phyloP scores from a whole-genome alignment of 2,888 invertebrate genomes.

The Polylopha cassiicola region DNA sequence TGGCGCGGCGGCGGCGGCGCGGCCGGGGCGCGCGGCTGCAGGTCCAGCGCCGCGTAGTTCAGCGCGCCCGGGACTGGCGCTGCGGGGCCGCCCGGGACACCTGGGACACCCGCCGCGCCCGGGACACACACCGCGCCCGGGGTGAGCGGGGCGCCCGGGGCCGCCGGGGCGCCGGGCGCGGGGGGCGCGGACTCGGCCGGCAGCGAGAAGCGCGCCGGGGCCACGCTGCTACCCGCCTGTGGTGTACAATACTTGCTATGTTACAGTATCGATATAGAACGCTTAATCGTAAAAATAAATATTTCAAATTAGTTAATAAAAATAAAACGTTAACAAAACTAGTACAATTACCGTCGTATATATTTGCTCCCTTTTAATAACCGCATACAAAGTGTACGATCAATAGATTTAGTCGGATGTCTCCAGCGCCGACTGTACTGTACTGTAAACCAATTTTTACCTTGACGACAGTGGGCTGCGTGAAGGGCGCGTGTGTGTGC shows the following conservation, averaged over 20 bases:
- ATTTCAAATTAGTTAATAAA: too few species aligned
- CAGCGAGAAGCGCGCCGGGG: constrained; percentile 26
- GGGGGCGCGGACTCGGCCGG: constrained; percentile 29
- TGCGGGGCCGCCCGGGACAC: constrained; percentile 16
- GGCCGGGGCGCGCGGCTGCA: constrained; percentile 52
- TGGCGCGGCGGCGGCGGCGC: constrained; percentile 71
- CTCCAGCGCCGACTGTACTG: constrained; percentile 36
- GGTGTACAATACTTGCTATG: constrained; percentile 8
- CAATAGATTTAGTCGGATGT: too few species aligned
- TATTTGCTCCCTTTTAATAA: too few species aligned
- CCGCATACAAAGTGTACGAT: too few species aligned
- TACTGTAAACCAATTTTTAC: constrained; percentile 43
- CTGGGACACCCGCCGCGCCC: constrained; percentile 14
- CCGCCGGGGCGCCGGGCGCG: constrained; percentile 38
- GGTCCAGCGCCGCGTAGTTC: constrained; percentile 67
- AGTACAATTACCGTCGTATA: too few species aligned
- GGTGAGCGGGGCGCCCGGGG: constrained; percentile 15
- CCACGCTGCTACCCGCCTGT: constrained; percentile 22
- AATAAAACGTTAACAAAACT: too few species aligned
- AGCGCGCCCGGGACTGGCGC: constrained; percentile 32
- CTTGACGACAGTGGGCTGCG: constrained; percentile 68
- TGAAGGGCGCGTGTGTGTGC: constrained; percentile 29
- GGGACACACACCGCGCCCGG: constrained; percentile 12
- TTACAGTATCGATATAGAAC: not conserved
- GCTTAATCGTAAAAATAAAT: too few species aligned